phyloP scores from a whole-genome alignment of 2,888 invertebrate genomes.

The Archaeoteleia sp. region DNA sequence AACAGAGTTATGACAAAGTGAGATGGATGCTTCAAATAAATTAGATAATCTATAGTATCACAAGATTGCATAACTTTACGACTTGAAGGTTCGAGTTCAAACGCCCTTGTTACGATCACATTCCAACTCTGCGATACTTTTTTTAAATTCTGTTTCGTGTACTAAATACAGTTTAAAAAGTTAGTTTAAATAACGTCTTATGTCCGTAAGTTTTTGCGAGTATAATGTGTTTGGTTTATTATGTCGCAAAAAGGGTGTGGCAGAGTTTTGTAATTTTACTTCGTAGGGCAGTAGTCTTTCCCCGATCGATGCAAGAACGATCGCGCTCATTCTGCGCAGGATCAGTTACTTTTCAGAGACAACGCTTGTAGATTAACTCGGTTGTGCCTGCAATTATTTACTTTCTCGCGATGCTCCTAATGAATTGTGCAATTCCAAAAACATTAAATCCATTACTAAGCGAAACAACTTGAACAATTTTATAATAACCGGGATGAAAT shows the following conservation, averaged over 20 bases:
- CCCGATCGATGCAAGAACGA: conserved; percentile 52
- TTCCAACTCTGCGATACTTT: conserved; percentile 47
- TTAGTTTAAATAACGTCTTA: too few relatives aligned
- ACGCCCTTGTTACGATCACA: conserved; percentile 34
- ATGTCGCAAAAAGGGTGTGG: conserved; percentile 49
- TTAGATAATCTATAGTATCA: conserved; percentile 46
- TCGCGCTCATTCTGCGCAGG: conserved; percentile 54
- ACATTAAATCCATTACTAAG: conserved; percentile 62
- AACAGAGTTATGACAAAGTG: conserved; percentile 53
- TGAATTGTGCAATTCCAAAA: conserved; percentile 70
- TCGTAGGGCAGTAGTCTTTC: conserved; percentile 48
- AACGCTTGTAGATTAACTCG: conserved; percentile 69
- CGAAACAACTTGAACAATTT: background rate
- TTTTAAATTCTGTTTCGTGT: conserved; percentile 25
- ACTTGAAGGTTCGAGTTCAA: conserved; percentile 58
- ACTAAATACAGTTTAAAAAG: background rate
- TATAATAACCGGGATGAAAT: too few relatives aligned
- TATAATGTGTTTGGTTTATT: conserved; percentile 15
- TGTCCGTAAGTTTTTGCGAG: too few relatives aligned
- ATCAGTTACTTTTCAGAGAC: conserved; percentile 44
- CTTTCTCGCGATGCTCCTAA: conserved; percentile 72
- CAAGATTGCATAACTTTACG: conserved; percentile 63
- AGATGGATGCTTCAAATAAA: conserved; percentile 51
- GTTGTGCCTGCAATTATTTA: conserved; percentile 74
- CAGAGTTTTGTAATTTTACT: conserved; percentile 47